Evolutionary conservation across 2,888 invertebrate species (phyloP).

Genomic region (Baccha elongata): DNA sequence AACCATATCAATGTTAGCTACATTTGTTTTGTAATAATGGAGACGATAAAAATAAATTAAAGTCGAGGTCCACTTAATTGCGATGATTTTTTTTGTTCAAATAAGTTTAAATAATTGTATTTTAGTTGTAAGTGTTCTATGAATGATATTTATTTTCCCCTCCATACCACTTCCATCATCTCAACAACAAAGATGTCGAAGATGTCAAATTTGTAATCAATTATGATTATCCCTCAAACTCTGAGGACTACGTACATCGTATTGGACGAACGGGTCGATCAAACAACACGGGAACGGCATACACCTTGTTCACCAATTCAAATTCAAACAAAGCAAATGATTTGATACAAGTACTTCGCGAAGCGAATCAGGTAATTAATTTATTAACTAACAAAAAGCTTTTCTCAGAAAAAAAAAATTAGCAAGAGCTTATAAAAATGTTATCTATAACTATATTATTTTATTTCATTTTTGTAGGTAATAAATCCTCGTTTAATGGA

Average conservation of each 20-base stretch:
- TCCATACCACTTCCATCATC: slow-evolving; percentile 40
- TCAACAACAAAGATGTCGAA: slow-evolving; percentile 91
- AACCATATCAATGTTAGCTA: slow-evolving; percentile 29
- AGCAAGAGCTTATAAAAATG: no score
- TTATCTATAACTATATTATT: no score
- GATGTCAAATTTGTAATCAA: slow-evolving; percentile 99
- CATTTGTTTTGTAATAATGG: slow-evolving; percentile 66
- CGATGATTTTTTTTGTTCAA: slow-evolving; percentile 68
- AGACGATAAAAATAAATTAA: slow-evolving; percentile 76
- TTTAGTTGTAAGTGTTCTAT: slow-evolving; percentile 54
- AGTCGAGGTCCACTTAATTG: slow-evolving; percentile 81
- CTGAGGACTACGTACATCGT: slow-evolving; percentile 96
- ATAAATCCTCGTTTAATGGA: slow-evolving; percentile 94
- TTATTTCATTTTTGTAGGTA: slow-evolving; percentile 81
- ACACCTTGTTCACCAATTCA: slow-evolving; percentile 96
- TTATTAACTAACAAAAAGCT: not conserved
- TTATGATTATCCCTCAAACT: slow-evolving; percentile 98
- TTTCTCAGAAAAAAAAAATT: no score
- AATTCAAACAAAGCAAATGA: slow-evolving; percentile 96
- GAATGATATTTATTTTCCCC: slow-evolving; percentile 71
- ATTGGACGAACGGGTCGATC: slow-evolving; percentile 98
- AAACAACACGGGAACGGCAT: slow-evolving; percentile 96
- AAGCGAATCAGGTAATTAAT: slow-evolving; percentile 91
- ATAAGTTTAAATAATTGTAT: slow-evolving; percentile 57
- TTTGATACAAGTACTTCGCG: slow-evolving; percentile 94